These are phyloP conservation scores for Nomada lathburiana DNA, from an alignment of 2,888 invertebrate species.

Conservation along the genomic window DNA sequence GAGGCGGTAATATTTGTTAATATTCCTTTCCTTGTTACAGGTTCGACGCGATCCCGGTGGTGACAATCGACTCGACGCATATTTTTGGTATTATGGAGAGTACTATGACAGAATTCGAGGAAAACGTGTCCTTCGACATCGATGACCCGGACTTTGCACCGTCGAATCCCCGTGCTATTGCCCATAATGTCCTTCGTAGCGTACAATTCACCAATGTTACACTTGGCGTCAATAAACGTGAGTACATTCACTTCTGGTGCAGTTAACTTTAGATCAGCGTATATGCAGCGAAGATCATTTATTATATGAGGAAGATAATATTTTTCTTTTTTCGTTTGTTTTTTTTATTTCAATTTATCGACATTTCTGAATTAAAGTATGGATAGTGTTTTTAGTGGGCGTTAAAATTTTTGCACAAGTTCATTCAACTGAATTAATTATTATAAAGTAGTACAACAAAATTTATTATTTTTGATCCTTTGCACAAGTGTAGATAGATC, in stretches of 20 bases:
- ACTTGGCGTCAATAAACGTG: constrained; percentile 72
- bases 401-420: too few relatives aligned
- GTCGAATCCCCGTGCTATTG: constrained; percentile 57
- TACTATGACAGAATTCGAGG: constrained; percentile 81
- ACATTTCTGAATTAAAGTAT: too few relatives aligned
- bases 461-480: too few relatives aligned
- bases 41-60: not conserved
- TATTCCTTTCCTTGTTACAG: not conserved
- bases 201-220: constrained; percentile 68
- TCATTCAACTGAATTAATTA: too few relatives aligned
- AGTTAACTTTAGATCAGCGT: not conserved
- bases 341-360: too few relatives aligned
- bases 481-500: too few relatives aligned
- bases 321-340: too few relatives aligned
- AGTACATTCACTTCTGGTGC: constrained; percentile 59
- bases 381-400: too few relatives aligned
- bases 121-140: constrained; percentile 81
- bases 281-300: not conserved
- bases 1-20: not conserved
- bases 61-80: not conserved
- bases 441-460: too few relatives aligned
- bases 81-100: constrained; percentile 65
- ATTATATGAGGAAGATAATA: not conserved
- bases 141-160: constrained; percentile 82
- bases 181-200: constrained; percentile 63